phyloP scores from a whole-genome alignment of 53 echinoderm and acorn worm genomes.

The Actinopyga echinites region DNA sequence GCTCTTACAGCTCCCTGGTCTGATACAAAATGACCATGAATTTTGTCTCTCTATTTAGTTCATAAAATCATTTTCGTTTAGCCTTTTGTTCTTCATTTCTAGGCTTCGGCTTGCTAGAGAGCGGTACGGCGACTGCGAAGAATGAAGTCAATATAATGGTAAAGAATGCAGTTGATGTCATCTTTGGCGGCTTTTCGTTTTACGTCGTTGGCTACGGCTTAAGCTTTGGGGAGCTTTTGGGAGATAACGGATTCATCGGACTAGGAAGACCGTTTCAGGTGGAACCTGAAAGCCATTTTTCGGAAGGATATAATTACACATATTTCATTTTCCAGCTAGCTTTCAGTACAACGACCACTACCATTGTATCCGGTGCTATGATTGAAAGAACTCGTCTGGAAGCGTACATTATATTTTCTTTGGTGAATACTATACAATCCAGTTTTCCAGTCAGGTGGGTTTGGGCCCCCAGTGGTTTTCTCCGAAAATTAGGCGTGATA shows the following conservation, averaged over 20 bases:
- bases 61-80: neutral
- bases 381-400: slow-evolving; percentile 74
- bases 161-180: slow-evolving; percentile 78
- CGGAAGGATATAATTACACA: slow-evolving; percentile 60
- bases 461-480: slow-evolving; percentile 61
- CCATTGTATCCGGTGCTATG: slow-evolving; percentile 83
- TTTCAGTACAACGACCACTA: slow-evolving; percentile 76
- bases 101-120: slow-evolving; percentile 67
- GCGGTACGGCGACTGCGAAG: slow-evolving; percentile 73
- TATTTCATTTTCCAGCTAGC: slow-evolving; percentile 74
- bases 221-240: slow-evolving; percentile 57
- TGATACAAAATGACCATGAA: neutral
- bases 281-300: slow-evolving; percentile 11
- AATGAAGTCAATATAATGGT: slow-evolving; percentile 85
- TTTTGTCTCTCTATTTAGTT: neutral
- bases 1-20: too few species aligned
- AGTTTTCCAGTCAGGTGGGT: slow-evolving; percentile 80
- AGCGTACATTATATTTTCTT: slow-evolving; percentile 74
- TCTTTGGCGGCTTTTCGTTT: slow-evolving; percentile 72
- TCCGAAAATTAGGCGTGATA: slow-evolving; percentile 59
- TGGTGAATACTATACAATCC: slow-evolving; percentile 63
- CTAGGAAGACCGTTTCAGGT: slow-evolving; percentile 59
- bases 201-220: slow-evolving; percentile 69
- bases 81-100: neutral
- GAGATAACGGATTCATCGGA: slow-evolving; percentile 61